Percentiles rank a stretch among this genome's conserved stretches.
Conservation (phyloP, 30 jellyfish, hydroid and myxozoan genomes). For the Turritopsis rubra region DNA sequence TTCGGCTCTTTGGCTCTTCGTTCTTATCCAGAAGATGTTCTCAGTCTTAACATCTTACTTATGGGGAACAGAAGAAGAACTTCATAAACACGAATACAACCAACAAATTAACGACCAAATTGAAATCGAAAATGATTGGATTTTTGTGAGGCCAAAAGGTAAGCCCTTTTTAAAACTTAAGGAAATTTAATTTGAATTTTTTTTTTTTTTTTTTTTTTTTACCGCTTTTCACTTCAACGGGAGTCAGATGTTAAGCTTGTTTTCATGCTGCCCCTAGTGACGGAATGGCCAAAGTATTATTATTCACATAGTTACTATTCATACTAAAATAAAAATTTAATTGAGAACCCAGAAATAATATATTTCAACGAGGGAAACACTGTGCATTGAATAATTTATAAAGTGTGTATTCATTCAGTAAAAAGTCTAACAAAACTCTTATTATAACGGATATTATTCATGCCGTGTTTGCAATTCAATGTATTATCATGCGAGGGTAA, state of each 20-base stretch:
- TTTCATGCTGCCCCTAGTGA: not conserved
- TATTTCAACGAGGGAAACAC: not conserved
- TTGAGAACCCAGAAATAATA: not conserved
- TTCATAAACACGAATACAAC: conserved; percentile 13
- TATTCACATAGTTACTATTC: not conserved
- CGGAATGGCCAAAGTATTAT: not conserved
- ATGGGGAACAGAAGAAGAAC: conserved; percentile 59
- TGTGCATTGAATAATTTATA: not conserved
- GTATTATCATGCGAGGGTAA: not conserved
- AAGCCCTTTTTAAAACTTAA: not conserved
- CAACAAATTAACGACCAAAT: conserved; percentile 36
- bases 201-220: not conserved
- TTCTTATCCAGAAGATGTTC: conserved; percentile 46
- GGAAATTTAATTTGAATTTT: not conserved
- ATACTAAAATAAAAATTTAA: not conserved
- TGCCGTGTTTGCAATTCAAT: not conserved
- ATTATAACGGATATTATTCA: not conserved
- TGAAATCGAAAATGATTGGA: conserved; percentile 68
- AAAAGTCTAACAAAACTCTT: not conserved
- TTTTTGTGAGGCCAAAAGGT: conserved; percentile 50
- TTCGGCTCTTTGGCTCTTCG: not conserved
- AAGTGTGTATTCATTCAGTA: not conserved
- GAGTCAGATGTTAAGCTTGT: not conserved
- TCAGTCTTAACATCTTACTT: conserved; percentile 75
- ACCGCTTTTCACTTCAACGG: not conserved